Conservation (phyloP, 2,113 vertebrate species). For the Tachycineta bicolor region DNA sequence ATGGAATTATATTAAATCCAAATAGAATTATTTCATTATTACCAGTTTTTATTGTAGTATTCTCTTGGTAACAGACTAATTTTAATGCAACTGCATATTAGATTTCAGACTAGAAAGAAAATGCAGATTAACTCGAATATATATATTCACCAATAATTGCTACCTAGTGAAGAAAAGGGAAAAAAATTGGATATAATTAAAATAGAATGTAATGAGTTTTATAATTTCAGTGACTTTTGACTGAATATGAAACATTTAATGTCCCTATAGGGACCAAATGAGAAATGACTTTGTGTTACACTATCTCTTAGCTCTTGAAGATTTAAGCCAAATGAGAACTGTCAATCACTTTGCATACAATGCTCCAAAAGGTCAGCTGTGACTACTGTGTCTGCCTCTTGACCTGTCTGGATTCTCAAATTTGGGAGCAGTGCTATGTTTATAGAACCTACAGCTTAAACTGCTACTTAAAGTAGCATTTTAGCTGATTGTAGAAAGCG, state of each 20-base stretch:
- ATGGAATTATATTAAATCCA: conserved; percentile 64
- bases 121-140: conserved; percentile 38
- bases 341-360: background rate
- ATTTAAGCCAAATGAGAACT: background rate
- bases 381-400: background rate
- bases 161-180: conserved; percentile 1
- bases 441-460: background rate
- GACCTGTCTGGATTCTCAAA: background rate
- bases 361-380: background rate
- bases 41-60: conserved; percentile 62
- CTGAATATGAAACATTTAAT: conserved; percentile 38
- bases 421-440: background rate
- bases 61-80: conserved; percentile 62
- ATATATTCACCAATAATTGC: conserved; percentile 31
- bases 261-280: conserved; percentile 3
- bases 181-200: conserved; percentile 31
- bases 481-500: background rate
- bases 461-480: background rate
- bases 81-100: conserved; percentile 57
- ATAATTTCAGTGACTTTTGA: conserved; percentile 54
- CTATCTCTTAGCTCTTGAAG: background rate
- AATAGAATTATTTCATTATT: conserved; percentile 66
- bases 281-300: background rate
- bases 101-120: conserved; percentile 54
- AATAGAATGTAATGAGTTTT: conserved; percentile 45